A percentile compares a stretch with the other conserved stretches of the same genome.
These are phyloP conservation scores for Haliclona indistincta DNA, from an alignment of 37 sponge, comb jelly and placozoan genomes.

Conservation along the genomic window DNA sequence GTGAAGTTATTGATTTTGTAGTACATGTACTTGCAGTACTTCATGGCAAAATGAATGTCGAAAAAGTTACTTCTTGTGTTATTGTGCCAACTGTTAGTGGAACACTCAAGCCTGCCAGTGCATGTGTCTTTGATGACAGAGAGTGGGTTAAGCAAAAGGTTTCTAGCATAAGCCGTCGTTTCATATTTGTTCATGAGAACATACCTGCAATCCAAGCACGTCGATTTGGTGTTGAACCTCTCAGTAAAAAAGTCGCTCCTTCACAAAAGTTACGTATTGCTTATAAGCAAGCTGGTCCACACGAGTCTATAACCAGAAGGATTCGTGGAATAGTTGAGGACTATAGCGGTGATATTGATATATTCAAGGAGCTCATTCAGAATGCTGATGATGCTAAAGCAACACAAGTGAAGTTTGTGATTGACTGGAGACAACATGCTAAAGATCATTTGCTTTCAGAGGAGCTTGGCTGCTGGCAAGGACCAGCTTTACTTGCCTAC, in stretches of 20 bases:
- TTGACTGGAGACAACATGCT: slow-evolving; percentile 74
- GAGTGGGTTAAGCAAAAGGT: slow-evolving; percentile 25
- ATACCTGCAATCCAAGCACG: slow-evolving; percentile 43
- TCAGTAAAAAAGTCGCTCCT: slow-evolving; percentile 49
- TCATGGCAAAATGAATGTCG: too few relatives aligned
- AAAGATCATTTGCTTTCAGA: slow-evolving; percentile 31
- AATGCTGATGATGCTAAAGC: slow-evolving; percentile 94
- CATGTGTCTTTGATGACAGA: slow-evolving; percentile 63
- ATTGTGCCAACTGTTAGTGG: slow-evolving; percentile 39
- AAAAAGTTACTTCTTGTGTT: too few relatives aligned
- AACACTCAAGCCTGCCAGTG: slow-evolving; percentile 9
- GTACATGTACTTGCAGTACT: too few relatives aligned
- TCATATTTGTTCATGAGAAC: slow-evolving; percentile 42
- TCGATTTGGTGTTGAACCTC: slow-evolving; percentile 51
- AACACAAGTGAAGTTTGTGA: slow-evolving; percentile 67
- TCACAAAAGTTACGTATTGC: slow-evolving; percentile 27
- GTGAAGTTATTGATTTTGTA: slow-evolving; percentile 22
- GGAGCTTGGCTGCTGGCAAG: slow-evolving; percentile 80
- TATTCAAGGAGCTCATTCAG: slow-evolving; percentile 86
- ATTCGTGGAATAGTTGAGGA: slow-evolving; percentile 62
- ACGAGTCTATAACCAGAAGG: slow-evolving; percentile 63
- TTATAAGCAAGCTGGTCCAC: slow-evolving; percentile 38
- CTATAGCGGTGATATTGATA: slow-evolving; percentile 65
- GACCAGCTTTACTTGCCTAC: slow-evolving; percentile 89
- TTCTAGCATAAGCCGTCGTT: neutral